These are phyloP conservation scores for Andrena dorsata DNA, from an alignment of 2,888 invertebrate species.

Conservation along the genomic window DNA sequence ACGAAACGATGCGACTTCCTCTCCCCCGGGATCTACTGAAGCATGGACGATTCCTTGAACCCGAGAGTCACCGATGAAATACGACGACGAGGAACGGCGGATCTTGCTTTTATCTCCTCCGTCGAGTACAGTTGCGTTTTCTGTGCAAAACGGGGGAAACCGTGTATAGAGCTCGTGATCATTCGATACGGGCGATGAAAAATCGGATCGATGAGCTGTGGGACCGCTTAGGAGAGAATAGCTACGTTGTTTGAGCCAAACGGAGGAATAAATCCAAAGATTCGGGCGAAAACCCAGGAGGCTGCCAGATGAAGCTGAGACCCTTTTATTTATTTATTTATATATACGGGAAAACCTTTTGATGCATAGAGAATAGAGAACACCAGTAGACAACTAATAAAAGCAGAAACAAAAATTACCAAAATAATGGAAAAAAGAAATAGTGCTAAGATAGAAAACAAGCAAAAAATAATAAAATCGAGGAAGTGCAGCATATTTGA, in stretches of 20 bases:
- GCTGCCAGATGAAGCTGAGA: no score
- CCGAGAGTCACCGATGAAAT: neutral
- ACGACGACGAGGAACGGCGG: neutral
- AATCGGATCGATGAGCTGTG: neutral
- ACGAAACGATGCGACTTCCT: conserved; percentile 18
- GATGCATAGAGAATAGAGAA: no score
- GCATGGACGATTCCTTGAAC: conserved; percentile 6
- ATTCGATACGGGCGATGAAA: neutral
- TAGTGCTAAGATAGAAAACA: no score
- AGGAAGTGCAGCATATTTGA: no score
- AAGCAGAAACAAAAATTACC: no score
- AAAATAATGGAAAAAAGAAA: no score
- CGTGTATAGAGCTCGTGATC: neutral
- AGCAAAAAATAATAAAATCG: no score
- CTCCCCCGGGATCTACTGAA: neutral
- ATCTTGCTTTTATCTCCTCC: neutral
- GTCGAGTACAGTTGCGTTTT: neutral
- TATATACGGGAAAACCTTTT: no score
- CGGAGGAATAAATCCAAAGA: neutral
- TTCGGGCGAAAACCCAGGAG: neutral
- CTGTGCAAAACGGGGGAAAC: neutral
- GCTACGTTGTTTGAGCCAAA: neutral
- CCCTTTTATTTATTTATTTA: no score
- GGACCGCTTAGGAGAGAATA: neutral
- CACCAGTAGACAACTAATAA: no score